Percentiles rank a stretch among this genome's conserved stretches.
Conservation (phyloP, 2,113 vertebrate genomes). For the Ceratotherium simum region DNA sequence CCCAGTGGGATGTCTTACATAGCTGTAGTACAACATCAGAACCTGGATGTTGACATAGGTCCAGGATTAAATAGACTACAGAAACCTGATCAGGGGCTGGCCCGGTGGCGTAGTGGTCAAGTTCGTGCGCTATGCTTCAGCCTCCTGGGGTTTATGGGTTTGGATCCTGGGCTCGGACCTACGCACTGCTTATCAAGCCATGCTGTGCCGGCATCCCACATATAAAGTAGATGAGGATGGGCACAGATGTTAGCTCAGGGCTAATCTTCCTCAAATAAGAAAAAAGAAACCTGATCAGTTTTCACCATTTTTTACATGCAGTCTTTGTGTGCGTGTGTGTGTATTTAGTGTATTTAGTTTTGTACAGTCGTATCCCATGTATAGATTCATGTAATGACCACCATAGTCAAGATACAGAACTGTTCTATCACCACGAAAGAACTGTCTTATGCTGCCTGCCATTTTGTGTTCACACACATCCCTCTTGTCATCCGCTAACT, state of each 20-base stretch:
- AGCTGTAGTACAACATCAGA: neutral
- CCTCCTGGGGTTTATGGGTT: too few relatives aligned
- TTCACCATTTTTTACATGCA: neutral
- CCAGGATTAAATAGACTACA: neutral
- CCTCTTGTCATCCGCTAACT: neutral
- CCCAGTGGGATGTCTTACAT: neutral
- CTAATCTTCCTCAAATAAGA: too few relatives aligned
- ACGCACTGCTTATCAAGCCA: too few relatives aligned
- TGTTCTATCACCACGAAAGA: neutral
- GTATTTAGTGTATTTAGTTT: neutral
- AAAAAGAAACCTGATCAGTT: neutral
- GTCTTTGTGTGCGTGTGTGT: neutral
- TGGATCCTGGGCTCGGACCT: too few relatives aligned
- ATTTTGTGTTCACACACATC: neutral
- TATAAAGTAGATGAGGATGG: too few relatives aligned
- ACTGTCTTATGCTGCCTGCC: neutral
- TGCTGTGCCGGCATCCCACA: too few relatives aligned
- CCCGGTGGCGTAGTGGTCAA: too few relatives aligned
- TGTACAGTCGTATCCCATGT: neutral
- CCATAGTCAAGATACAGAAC: neutral
- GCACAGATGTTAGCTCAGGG: too few relatives aligned
- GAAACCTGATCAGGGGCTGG: neutral
- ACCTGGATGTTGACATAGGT: neutral
- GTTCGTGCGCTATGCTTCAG: too few relatives aligned
- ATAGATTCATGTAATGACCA: neutral